Percentiles rank a stretch among this genome's conserved stretches.
Conservation (phyloP, 2,113 vertebrate genomes). For the Puffinus mauretanicus region DNA sequence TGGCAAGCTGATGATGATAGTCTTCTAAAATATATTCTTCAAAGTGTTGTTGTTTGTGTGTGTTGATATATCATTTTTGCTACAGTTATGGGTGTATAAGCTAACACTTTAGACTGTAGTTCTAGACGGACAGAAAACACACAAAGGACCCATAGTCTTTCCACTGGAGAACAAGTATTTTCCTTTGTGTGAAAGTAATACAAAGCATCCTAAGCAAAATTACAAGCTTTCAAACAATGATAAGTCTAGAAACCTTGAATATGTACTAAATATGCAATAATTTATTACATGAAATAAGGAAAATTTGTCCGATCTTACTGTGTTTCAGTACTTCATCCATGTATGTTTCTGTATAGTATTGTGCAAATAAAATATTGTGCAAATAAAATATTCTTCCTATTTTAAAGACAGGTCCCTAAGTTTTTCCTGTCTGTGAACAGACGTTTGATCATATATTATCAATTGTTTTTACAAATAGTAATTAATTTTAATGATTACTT, state of each 20-base stretch:
- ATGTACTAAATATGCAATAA: neutral
- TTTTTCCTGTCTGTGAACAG: neutral
- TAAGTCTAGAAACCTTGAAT: neutral
- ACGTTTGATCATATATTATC: neutral
- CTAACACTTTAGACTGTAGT: neutral
- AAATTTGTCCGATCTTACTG: neutral
- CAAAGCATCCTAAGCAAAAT: neutral
- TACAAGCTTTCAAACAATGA: neutral
- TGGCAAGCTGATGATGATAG: fast-evolving
- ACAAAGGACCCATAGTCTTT: neutral
- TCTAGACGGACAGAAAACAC: neutral
- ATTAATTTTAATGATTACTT: neutral
- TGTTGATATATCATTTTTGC: neutral
- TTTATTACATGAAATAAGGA: neutral
- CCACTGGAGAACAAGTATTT: neutral
- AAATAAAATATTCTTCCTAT: neutral
- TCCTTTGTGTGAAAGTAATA: neutral
- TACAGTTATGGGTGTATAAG: neutral
- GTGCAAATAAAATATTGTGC: neutral
- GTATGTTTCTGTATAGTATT: neutral
- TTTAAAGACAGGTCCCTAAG: neutral
- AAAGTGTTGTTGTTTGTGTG: neutral
- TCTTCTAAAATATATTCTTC: neutral
- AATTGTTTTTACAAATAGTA: neutral
- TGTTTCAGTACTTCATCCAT: neutral